Conservation (phyloP, 2,113 vertebrate species). For the Pan troglodytes region NHGRI_mPanTro3-v2.1_pri NC_072410.2:105594001-105594500, state of each 20-base stretch:
- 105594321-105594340: neutral
- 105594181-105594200: neutral
- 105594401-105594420: neutral
- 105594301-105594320: slow-evolving; percentile 39
- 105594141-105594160: slow-evolving; percentile 39
- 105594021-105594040: neutral
- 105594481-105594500: neutral
- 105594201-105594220: slow-evolving; percentile 32
- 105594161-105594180: slow-evolving; percentile 39
- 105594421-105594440: neutral
- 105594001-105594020: neutral
- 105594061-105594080: neutral
- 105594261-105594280: slow-evolving; percentile 46
- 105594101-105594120: neutral
- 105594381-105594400: neutral
- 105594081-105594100: neutral
- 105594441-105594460: neutral
- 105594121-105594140: slow-evolving; percentile 16
- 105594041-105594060: neutral
- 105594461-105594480: neutral
- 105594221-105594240: slow-evolving; percentile 49
- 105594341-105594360: neutral
- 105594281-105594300: slow-evolving; percentile 44
- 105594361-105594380: neutral
- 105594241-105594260: slow-evolving; percentile 7